Base-by-base conservation (phyloP, 2,113 vertebrate genomes). In the Gorilla gorilla region DNA sequence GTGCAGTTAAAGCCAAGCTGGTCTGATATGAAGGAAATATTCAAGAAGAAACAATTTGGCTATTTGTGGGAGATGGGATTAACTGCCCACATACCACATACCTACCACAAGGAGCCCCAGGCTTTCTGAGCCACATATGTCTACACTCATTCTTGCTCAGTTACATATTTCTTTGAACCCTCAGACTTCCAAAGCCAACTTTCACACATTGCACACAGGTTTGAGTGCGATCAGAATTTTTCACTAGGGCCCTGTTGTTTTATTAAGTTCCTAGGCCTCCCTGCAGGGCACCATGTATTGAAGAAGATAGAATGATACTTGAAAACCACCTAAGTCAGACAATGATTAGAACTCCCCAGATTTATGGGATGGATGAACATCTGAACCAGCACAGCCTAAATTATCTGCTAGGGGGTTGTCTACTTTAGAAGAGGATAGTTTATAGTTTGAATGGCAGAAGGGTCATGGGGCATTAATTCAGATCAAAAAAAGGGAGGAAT, bases 1-100 rank as follows among this genome's bases (percentile, higher is more conserved):
- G 25, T 55, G 3, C 32, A 72, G 17, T 55, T 83, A 64, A 86
- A 88, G 89, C 40, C 5, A 1, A 64, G 25, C 61, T 92, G 45
- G 17, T 76, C 64, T 91, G 32, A 79, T 66, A 40, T 30, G 32
- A 90, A 66, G 66, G 50, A 81, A 95, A 50, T 32, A 68, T 45
- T 92, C 78, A 93, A 87, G 38, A 88, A 45, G 64, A 96, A 95
- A 66, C 18, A 95, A 48, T 9, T 45, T 75, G 78, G 30, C 66
- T 88, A 40, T 90, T 73, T 70, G 25, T 55, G 81, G 48, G 27
- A 78, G n/a, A 43, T 55, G 32, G 17, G 35, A 14, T 79, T 79
- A 72, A 73, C 1, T n/a, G 50, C 50, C 80, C 72, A 76, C 72
- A 35, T 57, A 5, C 38, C 23, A 61, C 25, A 85, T 9, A 64